Evolutionary conservation across 2,113 vertebrate genomes (phyloP).

Genomic region (Suncus etruscus): DNA sequence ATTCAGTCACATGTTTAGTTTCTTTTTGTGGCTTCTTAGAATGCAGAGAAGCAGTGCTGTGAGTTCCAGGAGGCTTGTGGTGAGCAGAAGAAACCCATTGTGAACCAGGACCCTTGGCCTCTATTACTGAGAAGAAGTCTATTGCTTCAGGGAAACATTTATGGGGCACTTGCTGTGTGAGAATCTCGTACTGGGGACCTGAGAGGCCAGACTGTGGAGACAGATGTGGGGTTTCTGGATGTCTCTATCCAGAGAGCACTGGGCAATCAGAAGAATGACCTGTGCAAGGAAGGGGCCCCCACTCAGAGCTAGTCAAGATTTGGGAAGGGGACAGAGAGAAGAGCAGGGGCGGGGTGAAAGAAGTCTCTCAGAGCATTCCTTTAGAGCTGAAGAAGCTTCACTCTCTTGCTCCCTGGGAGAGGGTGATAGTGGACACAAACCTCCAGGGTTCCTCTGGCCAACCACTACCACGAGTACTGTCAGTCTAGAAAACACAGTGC

Average conservation of each 20-base stretch:
- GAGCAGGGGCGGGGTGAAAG: background rate
- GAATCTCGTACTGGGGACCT: background rate
- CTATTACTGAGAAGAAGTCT: background rate
- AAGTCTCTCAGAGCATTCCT: background rate
- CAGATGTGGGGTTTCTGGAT: background rate
- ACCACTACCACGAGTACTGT: accelerated
- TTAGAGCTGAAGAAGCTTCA: background rate
- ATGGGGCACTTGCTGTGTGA: background rate
- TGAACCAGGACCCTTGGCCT: background rate
- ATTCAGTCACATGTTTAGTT: no score
- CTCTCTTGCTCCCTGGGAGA: background rate
- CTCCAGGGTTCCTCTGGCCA: background rate
- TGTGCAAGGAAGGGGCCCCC: background rate
- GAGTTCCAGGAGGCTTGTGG: no score
- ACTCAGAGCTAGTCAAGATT: no score
- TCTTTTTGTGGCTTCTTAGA: no score
- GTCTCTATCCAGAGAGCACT: background rate
- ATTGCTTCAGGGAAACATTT: background rate
- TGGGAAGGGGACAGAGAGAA: no score
- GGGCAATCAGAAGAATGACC: background rate
- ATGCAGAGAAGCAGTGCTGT: no score
- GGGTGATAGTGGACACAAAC: accelerated
- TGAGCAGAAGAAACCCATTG: background rate
- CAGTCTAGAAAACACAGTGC: no score
- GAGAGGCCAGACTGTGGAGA: background rate